Evolutionary conservation across 2,888 invertebrate species (phyloP), one percentile per base, ranked within the genome.

Genomic region (Caenorhabditis parvicauda): DNA sequence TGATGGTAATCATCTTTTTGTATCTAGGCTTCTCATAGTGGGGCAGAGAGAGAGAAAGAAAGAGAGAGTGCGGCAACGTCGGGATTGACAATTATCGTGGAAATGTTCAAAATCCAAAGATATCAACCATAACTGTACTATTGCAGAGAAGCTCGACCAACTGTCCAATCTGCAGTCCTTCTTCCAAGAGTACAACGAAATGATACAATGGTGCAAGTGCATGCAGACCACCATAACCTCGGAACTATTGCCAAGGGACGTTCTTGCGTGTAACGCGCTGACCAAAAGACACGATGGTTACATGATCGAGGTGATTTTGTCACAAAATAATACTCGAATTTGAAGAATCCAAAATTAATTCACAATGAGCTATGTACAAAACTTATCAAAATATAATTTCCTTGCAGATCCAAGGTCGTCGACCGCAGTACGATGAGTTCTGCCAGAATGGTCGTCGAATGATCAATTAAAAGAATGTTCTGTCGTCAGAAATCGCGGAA

Each of bases 181-280:
- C 85, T 93, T 95, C 83, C 91, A 91, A 56, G 89, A 91, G 56
- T 91, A 91, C 81, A 88, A 92, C 77, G 91, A 92, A 76, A 84
- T 90, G 27, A 87, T 90, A 85, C 92, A 93, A 0, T 98, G 94
- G 94, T 90, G 92, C 48, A 93, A 90, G 82, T 94, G 95, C 84
- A 92, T 92, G 87, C 86, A 92, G 59, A 93, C 93, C 0, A 89
- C 91, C 73, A 91, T 96, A 44, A 93, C 93, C 0, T 90, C 93
- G 0, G 94, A 93, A 71, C 84, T 94, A 59, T 90, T 92, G 0
- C 87, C 86, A 41, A 74, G 80, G 17, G 94, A 94, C 81, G 90
- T 94, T 32, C 86, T 89, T 0, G 91, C 90, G 1, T 92, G 94
- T 0, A 94, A 95, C 83, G 86, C 89, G 0, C 85, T 94, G 6